These are phyloP conservation scores for Halesus radiatus DNA, from an alignment of 1,140 invertebrate species.

Conservation along the genomic window DNA sequence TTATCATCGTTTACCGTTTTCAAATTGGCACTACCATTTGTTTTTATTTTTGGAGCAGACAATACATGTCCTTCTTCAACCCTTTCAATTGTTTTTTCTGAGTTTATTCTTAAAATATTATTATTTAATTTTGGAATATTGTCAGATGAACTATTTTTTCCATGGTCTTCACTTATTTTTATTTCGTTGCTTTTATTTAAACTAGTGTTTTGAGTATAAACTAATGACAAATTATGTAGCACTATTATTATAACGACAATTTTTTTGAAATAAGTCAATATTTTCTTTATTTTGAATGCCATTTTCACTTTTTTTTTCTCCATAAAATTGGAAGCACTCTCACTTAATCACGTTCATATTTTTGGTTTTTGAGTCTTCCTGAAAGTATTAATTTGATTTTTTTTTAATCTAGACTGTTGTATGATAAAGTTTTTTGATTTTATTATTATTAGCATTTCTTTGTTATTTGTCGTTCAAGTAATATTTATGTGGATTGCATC, in stretches of 20 bases:
- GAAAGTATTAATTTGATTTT: too few relatives aligned
- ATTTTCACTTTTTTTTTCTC: background rate
- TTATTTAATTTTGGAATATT: background rate
- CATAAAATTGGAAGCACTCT: background rate
- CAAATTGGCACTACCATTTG: background rate
- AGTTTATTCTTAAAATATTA: constrained; percentile 17
- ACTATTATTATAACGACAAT: constrained; percentile 1
- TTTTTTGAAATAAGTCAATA: background rate
- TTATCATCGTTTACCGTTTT: background rate
- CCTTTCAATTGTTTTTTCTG: constrained; percentile 2
- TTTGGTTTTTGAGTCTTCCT: background rate
- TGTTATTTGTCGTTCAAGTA: too few relatives aligned
- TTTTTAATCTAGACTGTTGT: too few relatives aligned
- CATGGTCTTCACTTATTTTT: background rate
- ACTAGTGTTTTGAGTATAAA: background rate
- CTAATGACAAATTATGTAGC: background rate
- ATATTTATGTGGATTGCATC: too few relatives aligned
- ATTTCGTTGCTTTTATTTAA: background rate
- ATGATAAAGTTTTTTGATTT: too few relatives aligned
- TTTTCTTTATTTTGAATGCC: constrained; percentile 21
- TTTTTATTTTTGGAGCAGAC: background rate
- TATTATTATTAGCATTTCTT: too few relatives aligned
- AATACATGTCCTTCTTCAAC: background rate
- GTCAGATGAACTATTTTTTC: background rate
- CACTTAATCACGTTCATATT: background rate